Evolutionary conservation across 2,888 invertebrate genomes (phyloP).

Genomic region (Sympetrum striolatum): DNA sequence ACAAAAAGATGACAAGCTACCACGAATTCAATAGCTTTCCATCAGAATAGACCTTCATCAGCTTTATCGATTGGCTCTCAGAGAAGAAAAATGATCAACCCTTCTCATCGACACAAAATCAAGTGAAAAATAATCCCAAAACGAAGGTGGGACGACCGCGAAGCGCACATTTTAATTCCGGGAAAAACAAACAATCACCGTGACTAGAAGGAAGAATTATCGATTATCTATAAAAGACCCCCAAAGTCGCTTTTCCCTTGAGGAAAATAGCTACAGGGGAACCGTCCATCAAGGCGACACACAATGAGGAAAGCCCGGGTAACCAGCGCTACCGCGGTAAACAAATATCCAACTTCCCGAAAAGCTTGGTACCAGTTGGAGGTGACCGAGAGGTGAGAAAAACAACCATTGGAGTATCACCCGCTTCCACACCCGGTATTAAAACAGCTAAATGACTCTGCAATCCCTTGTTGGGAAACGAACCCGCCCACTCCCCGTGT

Average conservation of each 20-base stretch:
- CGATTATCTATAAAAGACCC: not conserved
- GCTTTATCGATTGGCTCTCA: too few relatives aligned
- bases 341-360: slow-evolving; percentile 11
- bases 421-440: not conserved
- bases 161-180: not conserved
- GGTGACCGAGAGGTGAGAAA: not conserved
- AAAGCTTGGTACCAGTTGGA: slow-evolving; percentile 9
- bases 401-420: slow-evolving; percentile 23
- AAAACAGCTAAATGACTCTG: slow-evolving; percentile 8
- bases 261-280: not conserved
- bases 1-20: too few relatives aligned
- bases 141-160: not conserved
- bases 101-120: not conserved
- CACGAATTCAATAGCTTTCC: not conserved
- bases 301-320: not conserved
- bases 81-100: not conserved
- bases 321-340: not conserved
- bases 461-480: not conserved
- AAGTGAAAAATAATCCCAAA: not conserved
- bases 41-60: too few relatives aligned
- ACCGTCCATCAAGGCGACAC: slow-evolving; percentile 1
- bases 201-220: not conserved
- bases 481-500: not conserved
- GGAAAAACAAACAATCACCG: not conserved
- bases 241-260: not conserved